phyloP scores from a whole-genome alignment of 2,797 vertebrate genomes.

The Parauchenoglanis ngamensis region DNA sequence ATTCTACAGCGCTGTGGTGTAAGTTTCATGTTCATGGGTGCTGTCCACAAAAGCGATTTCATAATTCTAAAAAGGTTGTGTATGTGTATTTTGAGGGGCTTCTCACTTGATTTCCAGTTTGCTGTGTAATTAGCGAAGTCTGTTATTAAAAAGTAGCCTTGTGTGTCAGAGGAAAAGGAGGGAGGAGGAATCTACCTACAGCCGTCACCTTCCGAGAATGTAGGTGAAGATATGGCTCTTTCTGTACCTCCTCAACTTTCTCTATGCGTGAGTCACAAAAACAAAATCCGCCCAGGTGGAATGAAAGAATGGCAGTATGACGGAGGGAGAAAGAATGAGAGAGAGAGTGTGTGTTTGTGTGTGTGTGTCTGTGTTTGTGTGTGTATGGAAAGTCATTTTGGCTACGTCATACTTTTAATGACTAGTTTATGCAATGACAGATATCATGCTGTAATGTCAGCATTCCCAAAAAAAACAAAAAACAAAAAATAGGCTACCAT shows the following conservation, averaged over 20 bases:
- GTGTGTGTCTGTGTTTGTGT: neutral
- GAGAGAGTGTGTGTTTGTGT: neutral
- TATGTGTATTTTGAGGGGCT: neutral
- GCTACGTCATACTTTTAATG: neutral
- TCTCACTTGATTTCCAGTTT: neutral
- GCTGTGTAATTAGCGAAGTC: constrained; percentile 1
- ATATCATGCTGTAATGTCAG: neutral
- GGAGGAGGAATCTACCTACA: neutral
- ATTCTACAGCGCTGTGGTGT: neutral
- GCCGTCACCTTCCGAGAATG: neutral
- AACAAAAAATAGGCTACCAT: neutral
- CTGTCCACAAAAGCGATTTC: neutral
- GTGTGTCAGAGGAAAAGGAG: constrained; percentile 4
- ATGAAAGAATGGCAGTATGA: constrained; percentile 36
- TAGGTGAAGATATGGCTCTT: neutral
- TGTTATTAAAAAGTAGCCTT: neutral
- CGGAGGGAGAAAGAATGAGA: neutral
- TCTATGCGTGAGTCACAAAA: constrained; percentile 36
- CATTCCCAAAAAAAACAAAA: neutral
- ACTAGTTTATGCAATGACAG: neutral
- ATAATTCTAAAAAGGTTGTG: neutral
- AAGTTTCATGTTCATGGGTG: neutral
- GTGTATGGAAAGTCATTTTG: neutral
- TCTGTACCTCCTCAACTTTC: constrained; percentile 7
- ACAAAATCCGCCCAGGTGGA: constrained; percentile 35